These are phyloP conservation scores for Aphodius granarius DNA, from an alignment of 2,888 invertebrate genomes.

Conservation along the genomic window DNA sequence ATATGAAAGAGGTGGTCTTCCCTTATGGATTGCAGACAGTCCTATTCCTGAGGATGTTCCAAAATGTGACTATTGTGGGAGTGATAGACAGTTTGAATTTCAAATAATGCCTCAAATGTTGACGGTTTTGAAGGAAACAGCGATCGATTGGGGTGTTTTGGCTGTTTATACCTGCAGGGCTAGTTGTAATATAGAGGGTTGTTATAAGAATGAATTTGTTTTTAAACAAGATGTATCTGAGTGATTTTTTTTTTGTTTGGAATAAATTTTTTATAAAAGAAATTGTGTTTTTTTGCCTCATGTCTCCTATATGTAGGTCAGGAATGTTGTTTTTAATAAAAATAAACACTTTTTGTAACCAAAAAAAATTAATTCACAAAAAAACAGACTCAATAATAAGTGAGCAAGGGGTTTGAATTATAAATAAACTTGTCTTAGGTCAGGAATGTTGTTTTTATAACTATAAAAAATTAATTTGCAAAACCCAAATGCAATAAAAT, in stretches of 20 bases:
- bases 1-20: constrained; percentile 75
- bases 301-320: too few relatives aligned
- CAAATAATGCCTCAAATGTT: constrained; percentile 60
- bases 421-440: too few relatives aligned
- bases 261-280: neutral
- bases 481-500: too few relatives aligned
- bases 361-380: too few relatives aligned
- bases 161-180: constrained; percentile 82
- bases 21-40: constrained; percentile 80
- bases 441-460: too few relatives aligned
- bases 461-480: too few relatives aligned
- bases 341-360: too few relatives aligned
- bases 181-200: constrained; percentile 60
- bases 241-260: constrained; percentile 6
- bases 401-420: too few relatives aligned
- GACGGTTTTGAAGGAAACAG: constrained; percentile 46
- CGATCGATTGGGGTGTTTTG: constrained; percentile 88
- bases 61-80: constrained; percentile 73
- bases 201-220: constrained; percentile 77
- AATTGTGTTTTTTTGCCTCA: too few relatives aligned
- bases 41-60: constrained; percentile 64
- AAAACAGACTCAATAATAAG: too few relatives aligned
- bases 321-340: too few relatives aligned
- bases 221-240: constrained; percentile 80
- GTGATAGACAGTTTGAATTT: constrained; percentile 85